Conservation (phyloP, 2,888 invertebrate species). For the Furcula furcula region DNA sequence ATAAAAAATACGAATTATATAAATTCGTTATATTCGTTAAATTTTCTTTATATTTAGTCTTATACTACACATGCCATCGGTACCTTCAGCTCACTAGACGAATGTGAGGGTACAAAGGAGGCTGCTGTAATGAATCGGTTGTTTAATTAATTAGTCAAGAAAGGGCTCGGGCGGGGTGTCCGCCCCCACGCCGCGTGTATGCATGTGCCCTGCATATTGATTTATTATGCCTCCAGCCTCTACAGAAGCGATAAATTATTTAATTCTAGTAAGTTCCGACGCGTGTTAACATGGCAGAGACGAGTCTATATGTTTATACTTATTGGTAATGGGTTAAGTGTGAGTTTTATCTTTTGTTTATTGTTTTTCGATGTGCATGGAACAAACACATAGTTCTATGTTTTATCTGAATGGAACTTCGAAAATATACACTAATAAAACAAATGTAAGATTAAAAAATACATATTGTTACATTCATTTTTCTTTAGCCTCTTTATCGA, state of each 20-base stretch:
- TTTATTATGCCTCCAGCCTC: slow-evolving; percentile 73
- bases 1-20: no score
- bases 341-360: no score
- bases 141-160: slow-evolving; percentile 88
- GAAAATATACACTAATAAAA: no score
- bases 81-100: slow-evolving; percentile 64
- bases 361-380: no score
- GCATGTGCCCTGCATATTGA: slow-evolving; percentile 79
- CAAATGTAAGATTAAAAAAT: no score
- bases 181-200: slow-evolving; percentile 53
- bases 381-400: no score
- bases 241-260: slow-evolving; percentile 74
- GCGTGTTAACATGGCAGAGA: slow-evolving; percentile 48
- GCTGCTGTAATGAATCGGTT: slow-evolving; percentile 87
- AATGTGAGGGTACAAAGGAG: slow-evolving; percentile 79
- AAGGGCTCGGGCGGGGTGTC: slow-evolving; percentile 56
- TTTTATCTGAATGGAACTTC: no score
- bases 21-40: not conserved
- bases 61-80: slow-evolving; percentile 39
- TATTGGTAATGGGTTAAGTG: slow-evolving; percentile 11
- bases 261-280: slow-evolving; percentile 73
- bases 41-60: not conserved
- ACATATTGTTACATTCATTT: no score
- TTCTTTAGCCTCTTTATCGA: no score
- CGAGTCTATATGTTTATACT: slow-evolving; percentile 18